A percentile compares a stretch with the other conserved stretches of the same genome.
phyloP scores from a whole-genome alignment of 2,797 vertebrate species.

The Lithobates sylvaticus region DNA sequence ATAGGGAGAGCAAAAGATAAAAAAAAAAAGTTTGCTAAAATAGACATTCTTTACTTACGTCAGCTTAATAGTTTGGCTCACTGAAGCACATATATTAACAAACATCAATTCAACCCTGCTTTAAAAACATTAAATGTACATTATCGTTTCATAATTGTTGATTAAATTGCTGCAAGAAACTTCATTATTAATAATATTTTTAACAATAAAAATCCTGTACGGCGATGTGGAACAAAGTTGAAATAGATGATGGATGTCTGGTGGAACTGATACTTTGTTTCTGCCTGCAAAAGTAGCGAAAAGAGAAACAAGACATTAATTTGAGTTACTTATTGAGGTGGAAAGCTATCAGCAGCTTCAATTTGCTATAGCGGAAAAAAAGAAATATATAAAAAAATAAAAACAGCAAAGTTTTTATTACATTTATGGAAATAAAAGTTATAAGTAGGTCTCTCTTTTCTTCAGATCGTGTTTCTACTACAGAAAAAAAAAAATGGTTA shows the following conservation, averaged over 20 bases:
- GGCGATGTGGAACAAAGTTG: conserved; percentile 45
- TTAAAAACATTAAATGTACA: background rate
- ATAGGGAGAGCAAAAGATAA: too few relatives aligned
- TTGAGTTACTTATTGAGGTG: conserved; percentile 42
- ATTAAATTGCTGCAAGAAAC: background rate
- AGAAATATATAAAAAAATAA: conserved; percentile 18
- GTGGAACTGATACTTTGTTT: conserved; percentile 41
- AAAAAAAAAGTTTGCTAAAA: too few relatives aligned
- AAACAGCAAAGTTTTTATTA: conserved; percentile 32
- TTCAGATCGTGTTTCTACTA: background rate
- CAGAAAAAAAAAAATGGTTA: background rate
- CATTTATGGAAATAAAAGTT: conserved; percentile 37
- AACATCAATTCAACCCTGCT: background rate
- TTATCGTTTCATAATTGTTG: background rate
- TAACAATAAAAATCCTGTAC: background rate
- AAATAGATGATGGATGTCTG: conserved; percentile 41
- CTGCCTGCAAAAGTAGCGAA: conserved; percentile 10
- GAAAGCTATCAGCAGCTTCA: conserved; percentile 31
- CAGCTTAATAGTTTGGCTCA: background rate
- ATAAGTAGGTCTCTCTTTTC: conserved; percentile 26
- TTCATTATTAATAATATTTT: background rate
- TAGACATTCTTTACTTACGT: too few relatives aligned
- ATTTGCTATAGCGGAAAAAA: conserved; percentile 19
- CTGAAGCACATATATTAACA: background rate
- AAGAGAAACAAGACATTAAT: conserved; percentile 48